A percentile compares a stretch with the other conserved stretches of the same genome.
These are phyloP conservation scores for Hemiscyllium ocellatum DNA, from an alignment of 2,113 vertebrate species.

Conservation along the genomic window DNA sequence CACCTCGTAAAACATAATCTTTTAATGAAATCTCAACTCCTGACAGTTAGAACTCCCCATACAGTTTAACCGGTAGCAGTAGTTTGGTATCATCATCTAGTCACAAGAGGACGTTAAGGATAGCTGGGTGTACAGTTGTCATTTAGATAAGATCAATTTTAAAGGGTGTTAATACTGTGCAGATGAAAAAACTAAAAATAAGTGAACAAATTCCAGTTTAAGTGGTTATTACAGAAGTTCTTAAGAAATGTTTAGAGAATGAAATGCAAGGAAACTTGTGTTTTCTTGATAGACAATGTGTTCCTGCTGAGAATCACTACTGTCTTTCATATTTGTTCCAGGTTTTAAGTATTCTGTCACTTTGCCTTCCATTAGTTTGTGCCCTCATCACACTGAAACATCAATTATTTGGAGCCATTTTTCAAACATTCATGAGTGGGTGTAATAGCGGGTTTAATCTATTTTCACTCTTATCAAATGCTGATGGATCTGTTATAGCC, in stretches of 20 bases:
- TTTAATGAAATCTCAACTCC: not conserved
- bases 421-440: not conserved
- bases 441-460: not conserved
- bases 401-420: not conserved
- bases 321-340: not conserved
- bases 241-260: not conserved
- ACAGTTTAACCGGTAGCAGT: not conserved
- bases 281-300: not conserved
- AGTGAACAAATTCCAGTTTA: not conserved
- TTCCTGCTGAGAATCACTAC: not conserved
- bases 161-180: not conserved
- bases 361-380: not conserved
- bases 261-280: not conserved
- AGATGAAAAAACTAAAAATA: not conserved
- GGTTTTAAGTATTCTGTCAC: not conserved
- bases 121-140: not conserved
- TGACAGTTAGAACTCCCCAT: not conserved
- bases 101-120: not conserved
- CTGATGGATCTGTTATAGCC: not conserved
- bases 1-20: not conserved
- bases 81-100: not conserved
- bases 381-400: not conserved
- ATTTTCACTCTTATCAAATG: not conserved
- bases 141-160: not conserved
- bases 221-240: not conserved